These are phyloP conservation scores for Drosophila incognita DNA, from an alignment of 2,888 invertebrate genomes.

Conservation along the genomic window DNA sequence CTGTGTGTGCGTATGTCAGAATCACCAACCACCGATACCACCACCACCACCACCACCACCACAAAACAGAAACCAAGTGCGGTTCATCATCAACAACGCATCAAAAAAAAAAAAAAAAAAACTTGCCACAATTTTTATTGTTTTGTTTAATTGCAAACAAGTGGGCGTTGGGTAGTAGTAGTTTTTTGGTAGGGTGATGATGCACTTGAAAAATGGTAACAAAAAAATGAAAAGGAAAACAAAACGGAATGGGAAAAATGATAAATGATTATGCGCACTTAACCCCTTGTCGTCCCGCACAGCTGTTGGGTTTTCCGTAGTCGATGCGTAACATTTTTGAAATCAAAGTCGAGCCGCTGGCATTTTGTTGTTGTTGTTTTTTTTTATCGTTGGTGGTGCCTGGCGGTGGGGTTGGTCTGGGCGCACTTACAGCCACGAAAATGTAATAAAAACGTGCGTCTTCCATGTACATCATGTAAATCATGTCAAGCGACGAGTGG, in stretches of 20 bases:
- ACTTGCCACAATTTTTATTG: conserved; percentile 65
- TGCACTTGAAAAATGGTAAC: conserved; percentile 76
- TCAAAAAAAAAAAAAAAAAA: conserved; percentile 16
- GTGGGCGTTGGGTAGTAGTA: conserved; percentile 50
- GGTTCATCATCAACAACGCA: conserved; percentile 20
- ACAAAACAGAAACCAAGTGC: conserved; percentile 22
- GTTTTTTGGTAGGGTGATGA: conserved; percentile 29
- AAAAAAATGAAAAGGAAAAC: conserved; percentile 22
- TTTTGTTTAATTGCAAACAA: conserved; percentile 74
- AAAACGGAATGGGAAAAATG: conserved; percentile 56
- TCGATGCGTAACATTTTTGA: conserved; percentile 67
- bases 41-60: conserved; percentile 21
- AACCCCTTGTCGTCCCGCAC: conserved; percentile 73
- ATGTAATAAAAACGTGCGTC: conserved; percentile 82
- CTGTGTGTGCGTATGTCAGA: conserved; percentile 37
- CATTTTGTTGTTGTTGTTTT: not conserved
- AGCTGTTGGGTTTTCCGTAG: conserved; percentile 72
- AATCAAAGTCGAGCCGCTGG: conserved; percentile 60
- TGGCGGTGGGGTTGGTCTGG: conserved; percentile 31
- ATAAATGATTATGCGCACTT: conserved; percentile 71
- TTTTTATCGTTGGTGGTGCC: conserved; percentile 31
- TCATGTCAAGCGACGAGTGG: conserved; percentile 81
- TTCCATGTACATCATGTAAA: conserved; percentile 79
- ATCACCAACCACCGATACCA: conserved; percentile 31
- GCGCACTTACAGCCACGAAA: conserved; percentile 79